Percentiles rank a stretch among this genome's conserved stretches.
Evolutionary conservation across 2,797 vertebrate genomes (phyloP).

Genomic region (Cirrhinus mrigala): DNA sequence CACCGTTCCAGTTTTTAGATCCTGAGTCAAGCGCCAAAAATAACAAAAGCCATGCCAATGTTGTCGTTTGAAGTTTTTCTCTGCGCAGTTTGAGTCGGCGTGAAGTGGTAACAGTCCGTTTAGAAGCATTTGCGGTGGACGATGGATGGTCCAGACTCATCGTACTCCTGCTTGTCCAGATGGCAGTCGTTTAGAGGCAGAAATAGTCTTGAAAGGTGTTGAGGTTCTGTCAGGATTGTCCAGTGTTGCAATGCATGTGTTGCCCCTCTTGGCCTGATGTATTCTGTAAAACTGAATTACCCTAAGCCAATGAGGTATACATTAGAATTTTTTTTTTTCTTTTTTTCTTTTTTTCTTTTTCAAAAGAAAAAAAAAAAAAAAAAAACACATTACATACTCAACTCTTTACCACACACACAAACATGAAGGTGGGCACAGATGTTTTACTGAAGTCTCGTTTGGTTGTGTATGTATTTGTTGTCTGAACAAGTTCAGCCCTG

Average conservation of each 20-base stretch:
- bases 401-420: too few relatives aligned
- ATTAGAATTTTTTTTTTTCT: background rate
- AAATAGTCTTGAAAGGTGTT: background rate
- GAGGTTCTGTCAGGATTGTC: background rate
- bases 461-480: too few relatives aligned
- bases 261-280: background rate
- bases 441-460: too few relatives aligned
- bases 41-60: slow-evolving; percentile 99
- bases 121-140: slow-evolving; percentile 99
- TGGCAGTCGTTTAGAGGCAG: too few relatives aligned
- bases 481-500: too few relatives aligned
- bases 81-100: slow-evolving; percentile 90
- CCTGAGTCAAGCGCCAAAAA: slow-evolving; percentile 99
- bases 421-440: too few relatives aligned
- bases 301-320: background rate
- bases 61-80: slow-evolving; percentile 86
- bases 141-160: slow-evolving; percentile 98
- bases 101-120: slow-evolving; percentile 94
- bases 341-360: too few relatives aligned
- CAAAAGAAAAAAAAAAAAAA: too few relatives aligned
- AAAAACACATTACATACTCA: too few relatives aligned
- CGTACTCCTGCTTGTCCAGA: slow-evolving; percentile 94
- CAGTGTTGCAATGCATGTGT: background rate
- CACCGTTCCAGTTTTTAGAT: slow-evolving; percentile 98
- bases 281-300: background rate